phyloP scores from a whole-genome alignment of 2,113 vertebrate genomes.

The Numenius arquata region DNA sequence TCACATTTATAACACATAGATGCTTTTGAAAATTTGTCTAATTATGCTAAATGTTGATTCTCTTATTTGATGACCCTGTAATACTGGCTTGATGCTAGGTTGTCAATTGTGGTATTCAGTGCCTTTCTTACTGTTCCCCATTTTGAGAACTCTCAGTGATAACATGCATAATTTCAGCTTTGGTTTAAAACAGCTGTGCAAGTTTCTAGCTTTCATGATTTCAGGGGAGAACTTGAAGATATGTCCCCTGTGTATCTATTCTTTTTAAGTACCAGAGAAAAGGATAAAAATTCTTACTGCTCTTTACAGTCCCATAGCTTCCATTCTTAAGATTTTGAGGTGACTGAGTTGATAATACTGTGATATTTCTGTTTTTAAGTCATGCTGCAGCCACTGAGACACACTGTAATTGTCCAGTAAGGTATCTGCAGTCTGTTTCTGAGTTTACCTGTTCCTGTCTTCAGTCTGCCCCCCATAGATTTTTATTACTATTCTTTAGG shows the following conservation, averaged over 20 bases:
- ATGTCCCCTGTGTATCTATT: not conserved
- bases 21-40: not conserved
- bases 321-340: not conserved
- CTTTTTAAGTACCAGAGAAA: not conserved
- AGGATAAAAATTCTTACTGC: not conserved
- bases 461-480: not conserved
- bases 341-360: not conserved
- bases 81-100: not conserved
- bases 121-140: not conserved
- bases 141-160: not conserved
- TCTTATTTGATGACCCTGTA: not conserved
- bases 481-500: not conserved
- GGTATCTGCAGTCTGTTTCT: not conserved
- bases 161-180: not conserved
- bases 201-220: not conserved
- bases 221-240: not conserved
- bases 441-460: not conserved
- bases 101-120: not conserved
- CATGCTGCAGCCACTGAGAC: not conserved
- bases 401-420: not conserved
- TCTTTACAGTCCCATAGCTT: not conserved
- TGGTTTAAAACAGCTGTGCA: not conserved
- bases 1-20: not conserved
- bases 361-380: not conserved
- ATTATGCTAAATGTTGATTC: not conserved